A percentile compares a stretch with the other conserved stretches of the same genome.
Conservation (phyloP, 1,140 invertebrate genomes). For the Vanessa tameamea region DNA sequence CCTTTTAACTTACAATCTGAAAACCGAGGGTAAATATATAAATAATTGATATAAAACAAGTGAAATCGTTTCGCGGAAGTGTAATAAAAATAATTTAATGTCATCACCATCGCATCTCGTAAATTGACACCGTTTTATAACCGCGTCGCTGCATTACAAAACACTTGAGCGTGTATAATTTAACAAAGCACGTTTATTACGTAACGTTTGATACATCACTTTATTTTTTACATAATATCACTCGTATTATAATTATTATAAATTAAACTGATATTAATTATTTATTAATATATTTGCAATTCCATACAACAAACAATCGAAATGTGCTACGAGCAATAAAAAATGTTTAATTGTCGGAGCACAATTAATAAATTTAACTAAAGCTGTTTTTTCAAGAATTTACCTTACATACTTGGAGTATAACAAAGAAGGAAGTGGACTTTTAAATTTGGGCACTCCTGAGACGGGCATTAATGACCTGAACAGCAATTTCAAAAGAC, state of each 20-base stretch:
- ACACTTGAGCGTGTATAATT: constrained; percentile 23
- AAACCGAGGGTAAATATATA: no score
- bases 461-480: constrained; percentile 68
- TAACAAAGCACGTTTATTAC: constrained; percentile 24
- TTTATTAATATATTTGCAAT: neutral
- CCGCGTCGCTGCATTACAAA: constrained; percentile 16
- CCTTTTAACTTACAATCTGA: neutral
- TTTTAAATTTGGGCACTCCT: constrained; percentile 70
- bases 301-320: neutral
- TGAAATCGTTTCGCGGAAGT: constrained; percentile 13
- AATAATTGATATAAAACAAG: neutral
- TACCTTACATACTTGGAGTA: constrained; percentile 38
- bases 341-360: neutral
- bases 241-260: neutral
- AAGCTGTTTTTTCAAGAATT: constrained; percentile 1
- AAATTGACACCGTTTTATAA: constrained; percentile 30
- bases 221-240: constrained; percentile 9
- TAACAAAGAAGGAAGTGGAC: constrained; percentile 65
- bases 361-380: constrained; percentile 7
- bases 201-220: constrained; percentile 17
- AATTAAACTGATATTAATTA: no score
- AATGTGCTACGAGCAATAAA: constrained; percentile 9
- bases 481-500: constrained; percentile 67
- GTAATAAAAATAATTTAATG: constrained; percentile 26
- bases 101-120: constrained; percentile 24